Evolutionary conservation across 2,113 vertebrate genomes (phyloP).

Genomic region (Strix aluco): DNA sequence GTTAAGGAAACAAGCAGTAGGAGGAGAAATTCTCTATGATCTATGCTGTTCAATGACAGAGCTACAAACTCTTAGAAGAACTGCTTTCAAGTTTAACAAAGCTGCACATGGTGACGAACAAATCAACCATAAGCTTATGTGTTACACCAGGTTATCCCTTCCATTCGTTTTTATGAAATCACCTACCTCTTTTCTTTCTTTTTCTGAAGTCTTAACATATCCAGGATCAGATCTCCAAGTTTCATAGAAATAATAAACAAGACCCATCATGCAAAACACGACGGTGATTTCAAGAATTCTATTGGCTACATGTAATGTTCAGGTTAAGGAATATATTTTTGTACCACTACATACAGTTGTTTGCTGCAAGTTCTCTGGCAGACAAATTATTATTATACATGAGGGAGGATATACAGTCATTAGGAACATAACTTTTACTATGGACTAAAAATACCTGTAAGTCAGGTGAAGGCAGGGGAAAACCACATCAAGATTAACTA

Average conservation of each 20-base stretch:
- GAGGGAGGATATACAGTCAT: background rate
- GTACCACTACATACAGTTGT: background rate
- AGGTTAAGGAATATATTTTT: constrained; percentile 77
- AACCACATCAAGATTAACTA: background rate
- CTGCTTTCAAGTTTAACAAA: background rate
- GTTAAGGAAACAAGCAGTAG: background rate
- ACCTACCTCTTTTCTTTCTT: constrained; percentile 89
- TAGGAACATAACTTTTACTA: background rate
- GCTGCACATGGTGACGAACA: background rate
- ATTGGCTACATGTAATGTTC: constrained; percentile 72
- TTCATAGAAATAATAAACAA: constrained; percentile 90
- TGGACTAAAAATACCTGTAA: background rate
- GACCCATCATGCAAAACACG: constrained; percentile 73
- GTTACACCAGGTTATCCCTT: background rate
- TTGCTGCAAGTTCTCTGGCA: background rate
- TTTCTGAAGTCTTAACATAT: constrained; percentile 84
- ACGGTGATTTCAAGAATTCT: constrained; percentile 76
- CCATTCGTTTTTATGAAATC: background rate
- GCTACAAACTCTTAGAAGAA: background rate
- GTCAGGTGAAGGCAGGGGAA: background rate
- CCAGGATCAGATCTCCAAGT: constrained; percentile 89
- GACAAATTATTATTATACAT: background rate
- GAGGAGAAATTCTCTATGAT: background rate
- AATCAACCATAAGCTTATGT: background rate
- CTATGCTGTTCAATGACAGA: background rate